Evolutionary conservation across 2,797 vertebrate species (phyloP).

Genomic region (Helarctos malayanus): DNA sequence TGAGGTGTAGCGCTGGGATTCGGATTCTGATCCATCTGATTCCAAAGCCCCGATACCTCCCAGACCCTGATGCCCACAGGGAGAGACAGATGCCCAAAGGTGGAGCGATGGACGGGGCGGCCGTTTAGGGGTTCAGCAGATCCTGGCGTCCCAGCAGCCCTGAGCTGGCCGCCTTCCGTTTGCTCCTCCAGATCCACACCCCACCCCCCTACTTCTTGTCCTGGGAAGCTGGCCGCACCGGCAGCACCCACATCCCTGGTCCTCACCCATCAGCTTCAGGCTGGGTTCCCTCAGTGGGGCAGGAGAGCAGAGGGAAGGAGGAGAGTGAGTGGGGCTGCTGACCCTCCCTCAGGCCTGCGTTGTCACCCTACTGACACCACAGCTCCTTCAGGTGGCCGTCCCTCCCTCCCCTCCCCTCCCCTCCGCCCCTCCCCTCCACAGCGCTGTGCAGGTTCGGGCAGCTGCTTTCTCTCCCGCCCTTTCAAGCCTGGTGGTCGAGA

Average conservation of each 20-base stretch:
- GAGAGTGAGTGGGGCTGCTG: neutral
- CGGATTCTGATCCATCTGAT: neutral
- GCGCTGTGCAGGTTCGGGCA: neutral
- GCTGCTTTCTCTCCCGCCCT: neutral
- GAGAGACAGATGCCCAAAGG: neutral
- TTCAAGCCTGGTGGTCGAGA: neutral
- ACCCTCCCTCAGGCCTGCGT: too few relatives aligned
- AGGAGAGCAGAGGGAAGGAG: neutral
- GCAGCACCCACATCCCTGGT: neutral
- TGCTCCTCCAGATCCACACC: neutral
- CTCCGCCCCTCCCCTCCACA: neutral
- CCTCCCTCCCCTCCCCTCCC: neutral
- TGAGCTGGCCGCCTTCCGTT: neutral
- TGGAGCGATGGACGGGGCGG: rapidly evolving
- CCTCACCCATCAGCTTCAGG: neutral
- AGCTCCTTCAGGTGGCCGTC: neutral
- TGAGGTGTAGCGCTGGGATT: neutral
- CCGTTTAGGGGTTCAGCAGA: rapidly evolving
- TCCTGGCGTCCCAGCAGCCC: neutral
- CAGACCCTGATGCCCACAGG: neutral
- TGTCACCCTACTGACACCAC: neutral
- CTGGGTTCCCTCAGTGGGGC: neutral
- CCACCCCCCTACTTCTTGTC: neutral
- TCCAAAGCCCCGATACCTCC: neutral
- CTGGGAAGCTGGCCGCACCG: neutral